A percentile compares a stretch with the other conserved stretches of the same genome.
Evolutionary conservation across 2,797 vertebrate genomes (phyloP).

Genomic region (Benthosema pterotum): DNA sequence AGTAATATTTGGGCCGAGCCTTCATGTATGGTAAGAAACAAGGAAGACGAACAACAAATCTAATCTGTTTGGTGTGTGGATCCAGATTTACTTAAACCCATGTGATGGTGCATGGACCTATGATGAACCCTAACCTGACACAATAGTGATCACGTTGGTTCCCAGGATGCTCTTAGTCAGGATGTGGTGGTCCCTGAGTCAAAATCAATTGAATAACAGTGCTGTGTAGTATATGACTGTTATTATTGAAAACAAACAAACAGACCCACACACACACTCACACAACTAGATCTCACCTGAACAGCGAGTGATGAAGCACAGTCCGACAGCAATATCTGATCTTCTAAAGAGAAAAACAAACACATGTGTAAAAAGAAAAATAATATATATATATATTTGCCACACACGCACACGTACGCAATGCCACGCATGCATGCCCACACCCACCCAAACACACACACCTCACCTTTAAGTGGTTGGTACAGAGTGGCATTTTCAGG

Average conservation of each 20-base stretch:
- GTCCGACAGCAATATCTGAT: conserved; percentile 97
- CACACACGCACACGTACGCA: conserved; percentile 4
- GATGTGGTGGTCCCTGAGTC: too few relatives aligned
- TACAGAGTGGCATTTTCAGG: conserved; percentile 94
- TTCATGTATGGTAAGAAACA: too few relatives aligned
- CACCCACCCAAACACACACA: not conserved
- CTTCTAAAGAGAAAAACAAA: conserved; percentile 81
- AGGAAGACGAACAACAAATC: too few relatives aligned
- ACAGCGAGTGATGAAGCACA: conserved; percentile 95
- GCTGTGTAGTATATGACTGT: not conserved
- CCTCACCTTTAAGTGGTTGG: conserved; percentile 90
- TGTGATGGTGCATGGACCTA: too few relatives aligned
- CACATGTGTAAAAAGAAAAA: not conserved
- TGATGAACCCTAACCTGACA: too few relatives aligned
- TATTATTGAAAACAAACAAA: not conserved
- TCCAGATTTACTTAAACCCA: too few relatives aligned
- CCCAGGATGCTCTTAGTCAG: too few relatives aligned
- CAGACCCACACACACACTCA: not conserved
- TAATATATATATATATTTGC: too few relatives aligned
- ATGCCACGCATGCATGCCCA: not conserved
- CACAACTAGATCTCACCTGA: conserved; percentile 85
- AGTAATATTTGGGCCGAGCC: too few relatives aligned
- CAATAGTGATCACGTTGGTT: too few relatives aligned
- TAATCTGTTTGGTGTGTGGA: too few relatives aligned
- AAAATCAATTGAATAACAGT: too few relatives aligned